These are phyloP conservation scores for Ctena decussata DNA, from an alignment of 2,888 invertebrate species.

Conservation along the genomic window DNA sequence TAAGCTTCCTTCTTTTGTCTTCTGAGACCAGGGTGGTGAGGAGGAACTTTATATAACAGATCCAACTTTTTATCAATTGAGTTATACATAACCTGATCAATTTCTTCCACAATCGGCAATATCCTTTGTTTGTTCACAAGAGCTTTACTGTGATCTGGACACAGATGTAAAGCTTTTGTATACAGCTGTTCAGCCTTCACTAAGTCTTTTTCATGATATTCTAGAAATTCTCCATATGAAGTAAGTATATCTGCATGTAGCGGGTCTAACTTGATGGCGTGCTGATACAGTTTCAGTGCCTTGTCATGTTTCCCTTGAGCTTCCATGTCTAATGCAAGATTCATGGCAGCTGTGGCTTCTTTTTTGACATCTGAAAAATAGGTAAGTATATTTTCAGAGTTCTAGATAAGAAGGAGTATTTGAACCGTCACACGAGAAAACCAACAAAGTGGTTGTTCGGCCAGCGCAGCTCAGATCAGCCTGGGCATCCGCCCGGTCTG, in stretches of 20 bases:
- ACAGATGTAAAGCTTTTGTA: conserved; percentile 92
- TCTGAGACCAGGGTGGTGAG: conserved; percentile 92
- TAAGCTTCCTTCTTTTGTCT: conserved; percentile 98
- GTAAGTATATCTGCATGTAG: conserved; percentile 96
- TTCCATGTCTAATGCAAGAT: conserved; percentile 95
- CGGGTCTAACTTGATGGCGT: conserved; percentile 96
- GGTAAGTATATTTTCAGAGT: too few species aligned
- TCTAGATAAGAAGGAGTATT: too few species aligned
- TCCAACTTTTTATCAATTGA: conserved; percentile 95
- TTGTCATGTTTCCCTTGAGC: conserved; percentile 94
- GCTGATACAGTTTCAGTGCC: conserved; percentile 90
- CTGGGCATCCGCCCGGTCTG: too few species aligned
- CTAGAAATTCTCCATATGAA: conserved; percentile 97
- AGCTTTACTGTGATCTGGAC: conserved; percentile 91
- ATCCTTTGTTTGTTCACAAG: conserved; percentile 93
- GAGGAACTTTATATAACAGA: conserved; percentile 93
- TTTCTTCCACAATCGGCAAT: conserved; percentile 93
- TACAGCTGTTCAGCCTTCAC: conserved; percentile 97
- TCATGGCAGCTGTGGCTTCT: conserved; percentile 95
- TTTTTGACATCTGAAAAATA: conserved; percentile 88
- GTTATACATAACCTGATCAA: conserved; percentile 93
- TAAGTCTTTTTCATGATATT: conserved; percentile 94
- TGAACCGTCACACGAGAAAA: too few species aligned
- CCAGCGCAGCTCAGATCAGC: too few species aligned
- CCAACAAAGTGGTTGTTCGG: too few species aligned